Percentiles rank a stretch among this genome's conserved stretches.
These are phyloP conservation scores for Spongilla lacustris DNA, from an alignment of 37 sponge, comb jelly and placozoan genomes.

Conservation along the genomic window DNA sequence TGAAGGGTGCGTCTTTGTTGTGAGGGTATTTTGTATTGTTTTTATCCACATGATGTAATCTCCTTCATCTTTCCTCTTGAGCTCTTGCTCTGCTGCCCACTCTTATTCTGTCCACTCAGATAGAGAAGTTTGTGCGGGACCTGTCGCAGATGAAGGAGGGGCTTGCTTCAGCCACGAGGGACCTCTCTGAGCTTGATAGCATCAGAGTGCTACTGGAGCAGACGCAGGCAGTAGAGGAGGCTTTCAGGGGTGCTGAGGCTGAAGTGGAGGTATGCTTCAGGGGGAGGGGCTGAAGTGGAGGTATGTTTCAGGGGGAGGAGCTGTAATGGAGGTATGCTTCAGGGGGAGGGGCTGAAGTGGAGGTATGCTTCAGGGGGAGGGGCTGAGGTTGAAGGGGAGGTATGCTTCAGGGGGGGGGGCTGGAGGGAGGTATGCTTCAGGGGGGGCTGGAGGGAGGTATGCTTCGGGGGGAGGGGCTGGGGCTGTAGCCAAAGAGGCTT, in stretches of 20 bases:
- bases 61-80: not conserved
- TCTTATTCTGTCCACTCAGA: not conserved
- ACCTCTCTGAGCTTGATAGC: not conserved
- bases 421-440: no score
- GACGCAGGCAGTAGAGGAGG: not conserved
- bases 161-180: not conserved
- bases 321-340: no score
- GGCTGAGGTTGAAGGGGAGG: no score
- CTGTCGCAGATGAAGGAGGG: not conserved
- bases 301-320: no score
- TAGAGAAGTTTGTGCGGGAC: not conserved
- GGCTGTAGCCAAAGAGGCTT: no score
- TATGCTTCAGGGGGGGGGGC: no score
- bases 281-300: no score
- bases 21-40: not conserved
- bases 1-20: not conserved
- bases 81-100: no score
- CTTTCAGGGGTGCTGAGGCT: not conserved
- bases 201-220: not conserved
- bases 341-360: not conserved
- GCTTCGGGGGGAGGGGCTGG: no score
- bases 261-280: not conserved
- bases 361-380: no score
- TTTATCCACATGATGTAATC: not conserved
- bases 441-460: no score